These are phyloP conservation scores for Phodopus roborovskii DNA, from an alignment of 2,113 vertebrate species.

Conservation along the genomic window DNA sequence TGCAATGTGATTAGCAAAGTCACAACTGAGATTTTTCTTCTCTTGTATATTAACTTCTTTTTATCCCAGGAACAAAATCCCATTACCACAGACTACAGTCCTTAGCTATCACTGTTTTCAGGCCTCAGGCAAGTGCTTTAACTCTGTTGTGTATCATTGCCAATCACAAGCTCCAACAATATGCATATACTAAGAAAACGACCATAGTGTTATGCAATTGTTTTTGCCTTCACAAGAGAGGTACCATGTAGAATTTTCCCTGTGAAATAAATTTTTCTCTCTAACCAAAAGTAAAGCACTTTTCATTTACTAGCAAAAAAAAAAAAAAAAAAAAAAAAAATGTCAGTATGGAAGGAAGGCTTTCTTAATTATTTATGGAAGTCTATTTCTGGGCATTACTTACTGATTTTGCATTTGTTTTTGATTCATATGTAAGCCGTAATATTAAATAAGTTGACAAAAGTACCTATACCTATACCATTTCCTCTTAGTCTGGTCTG, in stretches of 20 bases:
- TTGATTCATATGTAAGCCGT: neutral
- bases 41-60: neutral
- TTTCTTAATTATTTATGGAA: neutral
- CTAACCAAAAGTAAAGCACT: neutral
- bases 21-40: slow-evolving; percentile 11
- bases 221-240: neutral
- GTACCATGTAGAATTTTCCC: neutral
- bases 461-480: neutral
- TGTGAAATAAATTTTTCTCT: neutral
- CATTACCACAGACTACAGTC: neutral
- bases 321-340: too few species aligned
- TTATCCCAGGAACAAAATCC: neutral
- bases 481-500: neutral
- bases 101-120: neutral
- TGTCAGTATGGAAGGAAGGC: neutral
- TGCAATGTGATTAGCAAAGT: slow-evolving; percentile 37
- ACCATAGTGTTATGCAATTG: neutral
- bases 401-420: neutral
- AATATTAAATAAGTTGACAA: slow-evolving; percentile 22
- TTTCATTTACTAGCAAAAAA: neutral
- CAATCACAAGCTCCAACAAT: neutral
- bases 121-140: neutral
- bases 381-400: neutral
- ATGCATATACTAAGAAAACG: neutral
- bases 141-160: neutral